Evolutionary conservation across 2,113 vertebrate species (phyloP), one percentile per base, ranked within the genome.

Genomic region (Lagopus muta): DNA sequence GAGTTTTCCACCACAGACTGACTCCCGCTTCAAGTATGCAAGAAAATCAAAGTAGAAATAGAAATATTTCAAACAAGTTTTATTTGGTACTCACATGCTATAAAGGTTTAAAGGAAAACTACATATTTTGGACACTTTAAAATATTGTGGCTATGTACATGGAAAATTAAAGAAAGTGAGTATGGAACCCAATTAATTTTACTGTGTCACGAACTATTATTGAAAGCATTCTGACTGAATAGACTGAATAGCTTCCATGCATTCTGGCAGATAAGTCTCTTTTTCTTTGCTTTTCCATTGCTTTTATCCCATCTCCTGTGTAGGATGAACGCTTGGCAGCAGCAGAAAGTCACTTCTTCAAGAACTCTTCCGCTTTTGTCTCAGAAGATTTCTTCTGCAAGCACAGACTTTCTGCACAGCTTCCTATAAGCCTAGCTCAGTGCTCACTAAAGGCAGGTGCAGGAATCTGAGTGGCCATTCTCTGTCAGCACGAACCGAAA

Each of bases 81-180:
- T 98, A 98, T 97, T 98, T 96, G 96, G 97, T 98, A 96, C 98
- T 98, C 97, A 96, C 95, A 98, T 98, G 95, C 96, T 98, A 97
- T 97, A 96, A 95, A 79, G 73, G 94, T 96, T 96, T 94, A 96
- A 98, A 97, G 92, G 97, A 98, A 98, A 98, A 97, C 93, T 94
- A 96, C 88, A 94, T 95, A 67, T 89, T 96, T 95, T 96, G 85
- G 96, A 97, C 93, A 97, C 92, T 96, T 96, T 97, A 95, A 97
- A 98, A 97, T 97, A 95, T 73, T 93, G 87, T 97, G 92, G 94
- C 97, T 97, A 97, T 96, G 91, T 97, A 98, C 96, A 98, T 80
- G 96, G 95, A 96, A 92, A 97, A 96, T 81, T 94, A 97, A 89
- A 95, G 89, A 93, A 95, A 96, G 91, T 45, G 89, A 92, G 84